A percentile compares a stretch with the other conserved stretches of the same genome.
Evolutionary conservation across 2,797 vertebrate species (phyloP).

Genomic region (Rhincodon typus): DNA sequence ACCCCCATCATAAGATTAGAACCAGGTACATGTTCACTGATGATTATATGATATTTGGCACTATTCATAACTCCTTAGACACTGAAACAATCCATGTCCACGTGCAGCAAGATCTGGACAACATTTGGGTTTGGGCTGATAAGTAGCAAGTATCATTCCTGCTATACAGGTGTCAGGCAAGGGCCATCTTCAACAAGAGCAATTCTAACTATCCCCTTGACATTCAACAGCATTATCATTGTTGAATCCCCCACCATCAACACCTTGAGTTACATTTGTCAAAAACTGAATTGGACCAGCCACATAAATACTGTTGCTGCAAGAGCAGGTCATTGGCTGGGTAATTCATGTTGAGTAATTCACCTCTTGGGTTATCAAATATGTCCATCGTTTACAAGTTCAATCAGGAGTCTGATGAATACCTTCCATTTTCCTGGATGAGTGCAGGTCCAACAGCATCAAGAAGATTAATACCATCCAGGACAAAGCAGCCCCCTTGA

Average conservation of each 20-base stretch:
- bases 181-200: neutral
- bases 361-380: neutral
- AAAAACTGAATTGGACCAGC: neutral
- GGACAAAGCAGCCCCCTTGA: neutral
- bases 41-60: neutral
- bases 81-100: neutral
- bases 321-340: neutral
- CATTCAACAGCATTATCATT: neutral
- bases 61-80: neutral
- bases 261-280: neutral
- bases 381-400: neutral
- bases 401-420: neutral
- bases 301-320: neutral
- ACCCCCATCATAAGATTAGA: neutral
- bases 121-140: neutral
- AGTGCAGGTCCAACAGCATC: neutral
- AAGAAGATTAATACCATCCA: neutral
- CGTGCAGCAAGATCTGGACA: neutral
- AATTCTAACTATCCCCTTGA: neutral
- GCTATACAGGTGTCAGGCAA: neutral
- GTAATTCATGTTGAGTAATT: neutral
- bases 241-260: neutral
- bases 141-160: neutral
- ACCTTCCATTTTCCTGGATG: neutral
- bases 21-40: neutral